phyloP scores from a whole-genome alignment of 2,797 vertebrate genomes.

The Spinibarbus caldwelli region DNA sequence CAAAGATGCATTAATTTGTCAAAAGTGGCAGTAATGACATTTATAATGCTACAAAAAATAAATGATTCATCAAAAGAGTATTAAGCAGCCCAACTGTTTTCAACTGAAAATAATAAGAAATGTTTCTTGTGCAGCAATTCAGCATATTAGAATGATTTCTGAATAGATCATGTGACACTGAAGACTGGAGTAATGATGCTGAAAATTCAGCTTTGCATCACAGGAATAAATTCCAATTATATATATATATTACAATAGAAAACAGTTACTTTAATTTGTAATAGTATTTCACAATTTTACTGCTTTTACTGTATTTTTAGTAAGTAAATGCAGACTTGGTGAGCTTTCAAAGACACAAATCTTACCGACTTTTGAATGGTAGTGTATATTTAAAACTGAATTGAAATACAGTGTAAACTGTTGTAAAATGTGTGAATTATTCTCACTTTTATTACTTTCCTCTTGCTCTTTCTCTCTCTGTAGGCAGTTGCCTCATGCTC shows the following conservation, averaged over 20 bases:
- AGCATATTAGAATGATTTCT: neutral
- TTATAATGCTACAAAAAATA: neutral
- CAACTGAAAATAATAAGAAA: neutral
- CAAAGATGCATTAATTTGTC: neutral
- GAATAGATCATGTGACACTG: neutral
- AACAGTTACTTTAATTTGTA: too few relatives aligned
- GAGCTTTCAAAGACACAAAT: neutral
- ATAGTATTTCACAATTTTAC: neutral
- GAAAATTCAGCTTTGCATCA: neutral
- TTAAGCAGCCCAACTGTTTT: neutral
- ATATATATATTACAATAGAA: neutral
- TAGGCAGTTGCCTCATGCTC: conserved; percentile 93
- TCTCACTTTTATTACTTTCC: conserved; percentile 21
- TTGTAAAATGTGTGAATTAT: too few relatives aligned
- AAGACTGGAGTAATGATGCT: neutral
- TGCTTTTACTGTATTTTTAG: neutral
- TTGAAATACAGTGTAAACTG: neutral
- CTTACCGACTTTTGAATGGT: neutral
- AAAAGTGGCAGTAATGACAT: neutral
- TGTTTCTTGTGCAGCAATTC: neutral
- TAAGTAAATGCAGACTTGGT: neutral
- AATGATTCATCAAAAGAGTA: neutral
- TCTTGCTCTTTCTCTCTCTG: neutral
- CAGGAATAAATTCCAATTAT: neutral
- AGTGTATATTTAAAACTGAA: neutral